Base-by-base conservation (phyloP, 2,113 vertebrate species). In the Aplodontia rufa region DNA sequence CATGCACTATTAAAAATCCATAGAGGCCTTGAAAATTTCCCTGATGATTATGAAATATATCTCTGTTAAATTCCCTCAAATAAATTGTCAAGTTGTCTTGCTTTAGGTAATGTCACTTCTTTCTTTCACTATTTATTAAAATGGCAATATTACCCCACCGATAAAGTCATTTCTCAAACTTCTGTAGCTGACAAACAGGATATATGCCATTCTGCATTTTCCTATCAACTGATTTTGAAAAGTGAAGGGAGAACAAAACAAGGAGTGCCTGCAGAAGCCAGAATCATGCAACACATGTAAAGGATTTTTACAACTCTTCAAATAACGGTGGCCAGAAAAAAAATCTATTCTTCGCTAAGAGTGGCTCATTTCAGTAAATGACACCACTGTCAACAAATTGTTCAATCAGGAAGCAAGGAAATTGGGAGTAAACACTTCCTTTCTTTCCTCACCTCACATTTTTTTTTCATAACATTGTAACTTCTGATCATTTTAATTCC, bases 81-180 rank as follows among this genome's bases (percentile, higher is more conserved):
- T 85, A 55, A 78, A 71, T 86, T 60, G 32, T 35, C 12, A 84
- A 13, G 8, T 74, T 35, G 40, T 14, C 53, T 58, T 17, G 1
- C 16, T 69, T 60, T 64, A 37, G 58, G 19, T 55, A 92, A 80
- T 40, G 22, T 14, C 26, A 26, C 30, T 7, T 22, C 6, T 91
- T 82, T 81, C 2, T 53, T n/a, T 66, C 19, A 51, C 6, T 58
- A 37, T 53, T 93, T 75, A 37, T 74, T 60, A 71, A 68, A 53
- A 3, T 22, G 53, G 8, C 1, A 79, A 19, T 1, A 72, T 1
- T 5, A 55, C 1, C 10, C 13, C 0, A n/a, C 30, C 51, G 58
- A 35, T 71, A 49, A 86, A 89, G 4, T 49, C 6, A 82, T 69
- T 64, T 64, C 9, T 8, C 3, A 30, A 64, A 83, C 35, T 94